Conservation (phyloP, 2,797 vertebrate species). For the Eurystomus glaucurus region DNA sequence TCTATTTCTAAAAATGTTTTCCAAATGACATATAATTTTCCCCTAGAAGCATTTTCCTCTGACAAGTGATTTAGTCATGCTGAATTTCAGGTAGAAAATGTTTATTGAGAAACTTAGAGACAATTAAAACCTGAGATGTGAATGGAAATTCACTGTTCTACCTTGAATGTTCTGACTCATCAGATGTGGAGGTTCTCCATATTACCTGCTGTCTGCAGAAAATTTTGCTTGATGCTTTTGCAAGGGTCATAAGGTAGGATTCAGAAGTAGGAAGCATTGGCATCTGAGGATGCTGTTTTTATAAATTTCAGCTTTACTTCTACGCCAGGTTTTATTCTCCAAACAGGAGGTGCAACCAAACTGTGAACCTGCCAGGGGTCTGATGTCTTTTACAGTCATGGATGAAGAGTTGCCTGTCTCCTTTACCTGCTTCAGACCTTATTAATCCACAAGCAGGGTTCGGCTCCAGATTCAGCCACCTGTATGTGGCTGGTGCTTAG, state of each 20-base stretch:
- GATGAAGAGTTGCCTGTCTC: background rate
- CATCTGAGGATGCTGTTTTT: background rate
- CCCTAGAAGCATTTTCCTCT: background rate
- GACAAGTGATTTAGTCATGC: background rate
- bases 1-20: background rate
- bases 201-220: background rate
- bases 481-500: background rate
- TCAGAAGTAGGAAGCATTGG: background rate
- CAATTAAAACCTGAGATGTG: slow-evolving; percentile 31
- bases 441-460: background rate
- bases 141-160: background rate
- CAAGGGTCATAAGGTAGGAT: background rate
- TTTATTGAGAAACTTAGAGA: slow-evolving; percentile 1
- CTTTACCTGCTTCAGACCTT: background rate
- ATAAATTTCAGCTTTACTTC: background rate
- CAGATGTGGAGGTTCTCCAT: background rate
- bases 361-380: background rate
- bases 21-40: background rate
- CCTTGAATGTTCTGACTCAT: background rate
- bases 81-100: slow-evolving; percentile 16
- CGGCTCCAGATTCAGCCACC: background rate
- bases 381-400: background rate
- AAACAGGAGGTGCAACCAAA: background rate
- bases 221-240: background rate
- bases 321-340: background rate